phyloP scores from a whole-genome alignment of 2,888 invertebrate genomes.

The Tetrapedia diversipes region DNA sequence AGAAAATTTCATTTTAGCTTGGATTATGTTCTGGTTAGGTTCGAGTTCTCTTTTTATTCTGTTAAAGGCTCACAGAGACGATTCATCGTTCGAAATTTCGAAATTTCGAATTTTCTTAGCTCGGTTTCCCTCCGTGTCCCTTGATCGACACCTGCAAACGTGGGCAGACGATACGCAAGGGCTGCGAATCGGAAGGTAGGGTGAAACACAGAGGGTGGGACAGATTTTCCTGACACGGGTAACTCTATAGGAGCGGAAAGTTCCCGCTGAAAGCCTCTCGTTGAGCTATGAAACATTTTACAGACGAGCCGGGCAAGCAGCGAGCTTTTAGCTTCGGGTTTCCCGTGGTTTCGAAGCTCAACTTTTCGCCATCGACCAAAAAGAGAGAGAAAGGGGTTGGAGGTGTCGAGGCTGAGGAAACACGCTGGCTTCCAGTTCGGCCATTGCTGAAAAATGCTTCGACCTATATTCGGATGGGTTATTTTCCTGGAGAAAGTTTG shows the following conservation, averaged over 20 bases:
- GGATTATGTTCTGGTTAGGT: no score
- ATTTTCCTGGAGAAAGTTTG: constrained; percentile 7
- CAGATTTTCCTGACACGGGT: constrained; percentile 52
- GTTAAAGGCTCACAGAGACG: no score
- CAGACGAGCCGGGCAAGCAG: constrained; percentile 30
- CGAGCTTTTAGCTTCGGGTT: constrained; percentile 62
- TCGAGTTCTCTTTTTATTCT: no score
- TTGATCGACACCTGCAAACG: constrained; percentile 18
- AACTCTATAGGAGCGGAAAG: constrained; percentile 53
- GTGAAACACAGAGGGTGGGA: constrained; percentile 21
- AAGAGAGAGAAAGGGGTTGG: no score
- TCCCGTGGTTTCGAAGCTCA: constrained; percentile 47
- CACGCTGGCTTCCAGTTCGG: constrained; percentile 14
- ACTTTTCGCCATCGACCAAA: constrained; percentile 52
- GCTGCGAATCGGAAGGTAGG: constrained; percentile 11
- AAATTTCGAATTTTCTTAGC: background rate
- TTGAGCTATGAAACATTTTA: constrained; percentile 54
- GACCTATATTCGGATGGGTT: constrained; percentile 20
- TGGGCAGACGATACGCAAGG: constrained; percentile 3
- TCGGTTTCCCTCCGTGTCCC: background rate
- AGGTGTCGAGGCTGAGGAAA: constrained; percentile 8
- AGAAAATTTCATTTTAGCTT: no score
- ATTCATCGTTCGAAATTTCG: no score
- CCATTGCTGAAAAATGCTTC: constrained; percentile 36
- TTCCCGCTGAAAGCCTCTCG: constrained; percentile 54